A percentile compares a stretch with the other conserved stretches of the same genome.
Conservation (phyloP, 2,888 invertebrate genomes). For the Gisinianus flammeolus region DNA sequence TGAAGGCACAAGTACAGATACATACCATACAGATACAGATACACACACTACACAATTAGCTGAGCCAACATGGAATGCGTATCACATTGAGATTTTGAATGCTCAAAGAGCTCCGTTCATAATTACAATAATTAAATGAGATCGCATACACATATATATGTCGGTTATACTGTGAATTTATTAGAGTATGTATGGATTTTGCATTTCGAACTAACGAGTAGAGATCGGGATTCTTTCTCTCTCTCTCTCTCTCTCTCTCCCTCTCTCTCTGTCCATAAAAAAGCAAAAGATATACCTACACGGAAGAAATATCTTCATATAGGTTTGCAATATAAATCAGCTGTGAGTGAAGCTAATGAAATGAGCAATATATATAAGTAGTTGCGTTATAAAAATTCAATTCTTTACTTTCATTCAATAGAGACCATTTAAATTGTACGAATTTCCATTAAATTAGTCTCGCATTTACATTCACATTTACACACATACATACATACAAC, state of each 20-base stretch:
- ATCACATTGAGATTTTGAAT: slow-evolving; percentile 11
- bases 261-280: too few species aligned
- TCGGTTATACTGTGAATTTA: too few species aligned
- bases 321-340: too few species aligned
- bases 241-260: too few species aligned
- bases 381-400: neutral
- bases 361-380: too few species aligned
- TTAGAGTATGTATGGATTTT: neutral
- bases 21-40: too few species aligned
- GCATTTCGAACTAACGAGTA: too few species aligned
- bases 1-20: too few species aligned
- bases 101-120: slow-evolving; percentile 22
- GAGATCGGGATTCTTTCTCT: too few species aligned
- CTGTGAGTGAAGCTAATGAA: too few species aligned
- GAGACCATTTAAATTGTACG: neutral
- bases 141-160: neutral
- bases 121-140: slow-evolving; percentile 26
- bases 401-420: neutral
- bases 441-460: neutral
- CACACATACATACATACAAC: neutral
- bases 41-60: neutral
- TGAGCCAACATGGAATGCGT: slow-evolving; percentile 26
- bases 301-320: too few species aligned
- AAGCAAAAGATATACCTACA: too few species aligned
- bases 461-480: neutral